Base-by-base conservation (phyloP, 2,113 vertebrate genomes). In the Anser cygnoides region DNA sequence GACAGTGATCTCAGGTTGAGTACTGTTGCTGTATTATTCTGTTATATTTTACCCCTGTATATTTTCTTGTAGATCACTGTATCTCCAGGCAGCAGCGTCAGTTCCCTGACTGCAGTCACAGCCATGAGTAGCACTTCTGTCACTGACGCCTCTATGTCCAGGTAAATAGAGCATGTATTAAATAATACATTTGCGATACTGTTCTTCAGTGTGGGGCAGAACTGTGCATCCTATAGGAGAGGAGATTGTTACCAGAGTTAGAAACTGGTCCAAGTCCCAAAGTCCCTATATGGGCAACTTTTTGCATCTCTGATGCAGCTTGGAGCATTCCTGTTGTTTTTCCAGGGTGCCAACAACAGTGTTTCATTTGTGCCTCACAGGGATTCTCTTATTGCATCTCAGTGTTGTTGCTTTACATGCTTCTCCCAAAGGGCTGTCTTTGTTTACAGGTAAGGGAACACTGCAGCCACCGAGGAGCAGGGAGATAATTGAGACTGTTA, bases 81-180 rank as follows among this genome's bases (percentile, higher is more conserved):
- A 1, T 99, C 99, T 68, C 98, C 99, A 4, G 98, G 99, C 72
- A 99, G 98, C 92, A 98, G 98, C 25, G 98, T 98, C 77, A 99
- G 98, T 95, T 99, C 99, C 89, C 98, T 99, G 75, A 99, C 99
- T 62, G 98, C 99, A 22, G 98, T 99, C 61, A 99, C 99, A 9
- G 98, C 98, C 26, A 98, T 99, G 95, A 99, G 98, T 90, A 99
- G 98, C 95, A 97, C 98, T 93, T 99, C 99, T 5, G 98, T 98
- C 84, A 98, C 98, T 0, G 98, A 98, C 33, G 65, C 98, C 3
- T 96, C 97, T 54, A 84, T 98, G 90, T 82, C 98, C 96, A 99
- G 99, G 99, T 99, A 93, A 96, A 93, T 26, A 57, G n/a, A 25
- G 13, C 31, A 5, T 25, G 19, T 25, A 22, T 70, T 39, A 54